phyloP scores from a whole-genome alignment of 1,140 invertebrate species.

The Drosophila bocki region DNA sequence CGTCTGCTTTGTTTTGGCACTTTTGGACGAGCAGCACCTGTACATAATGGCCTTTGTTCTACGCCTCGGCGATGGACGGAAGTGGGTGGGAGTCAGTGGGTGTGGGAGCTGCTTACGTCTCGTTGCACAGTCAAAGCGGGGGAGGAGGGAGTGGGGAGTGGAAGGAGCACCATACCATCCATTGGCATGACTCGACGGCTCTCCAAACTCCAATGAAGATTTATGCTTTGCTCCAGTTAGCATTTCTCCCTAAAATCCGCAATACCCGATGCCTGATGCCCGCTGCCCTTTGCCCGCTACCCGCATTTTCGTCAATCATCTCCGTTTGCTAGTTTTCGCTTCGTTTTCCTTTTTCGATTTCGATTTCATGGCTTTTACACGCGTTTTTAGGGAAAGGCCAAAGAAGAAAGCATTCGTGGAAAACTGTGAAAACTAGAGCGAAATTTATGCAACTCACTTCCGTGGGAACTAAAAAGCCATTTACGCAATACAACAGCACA shows the following conservation, averaged over 20 bases:
- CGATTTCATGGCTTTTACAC: constrained; percentile 82
- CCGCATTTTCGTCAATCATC: constrained; percentile 73
- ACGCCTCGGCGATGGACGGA: constrained; percentile 64
- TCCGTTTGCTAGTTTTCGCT: constrained; percentile 61
- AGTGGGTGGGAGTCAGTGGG: constrained; percentile 9
- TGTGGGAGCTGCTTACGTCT: constrained; percentile 56
- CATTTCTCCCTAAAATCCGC: constrained; percentile 15
- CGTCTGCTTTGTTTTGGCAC: constrained; percentile 83
- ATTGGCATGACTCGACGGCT: constrained; percentile 65
- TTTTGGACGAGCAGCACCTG: constrained; percentile 80
- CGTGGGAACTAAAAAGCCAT: constrained; percentile 78
- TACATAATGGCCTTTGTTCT: constrained; percentile 83
- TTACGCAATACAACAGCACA: constrained; percentile 78
- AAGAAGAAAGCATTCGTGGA: constrained; percentile 5
- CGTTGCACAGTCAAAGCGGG: constrained; percentile 63
- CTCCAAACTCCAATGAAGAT: constrained; percentile 75
- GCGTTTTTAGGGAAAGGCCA: constrained; percentile 54
- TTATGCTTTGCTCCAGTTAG: constrained; percentile 72
- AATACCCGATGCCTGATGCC: not conserved
- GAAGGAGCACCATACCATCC: constrained; percentile 1
- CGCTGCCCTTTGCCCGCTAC: not conserved
- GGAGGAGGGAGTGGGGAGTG: constrained; percentile 3
- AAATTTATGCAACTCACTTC: constrained; percentile 82
- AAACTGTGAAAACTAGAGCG: constrained; percentile 32
- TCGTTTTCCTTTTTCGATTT: constrained; percentile 68